A percentile compares a stretch with the other conserved stretches of the same genome.
phyloP scores from a whole-genome alignment of 1,140 invertebrate species.

The Chionoecetes opilio region DNA sequence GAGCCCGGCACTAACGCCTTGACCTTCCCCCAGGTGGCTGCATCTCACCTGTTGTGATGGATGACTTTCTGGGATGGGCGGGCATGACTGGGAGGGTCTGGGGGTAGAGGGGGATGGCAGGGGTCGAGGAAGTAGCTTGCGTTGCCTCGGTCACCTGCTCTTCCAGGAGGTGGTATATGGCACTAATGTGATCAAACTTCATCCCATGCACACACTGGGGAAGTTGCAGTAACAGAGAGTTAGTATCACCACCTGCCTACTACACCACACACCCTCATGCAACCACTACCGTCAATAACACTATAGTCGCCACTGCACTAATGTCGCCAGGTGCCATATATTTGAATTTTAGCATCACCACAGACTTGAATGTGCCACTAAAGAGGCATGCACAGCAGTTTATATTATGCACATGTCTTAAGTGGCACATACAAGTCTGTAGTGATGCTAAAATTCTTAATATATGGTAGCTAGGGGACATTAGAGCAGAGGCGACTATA shows the following conservation, averaged over 20 bases:
- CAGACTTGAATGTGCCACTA: no score
- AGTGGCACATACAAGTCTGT: no score
- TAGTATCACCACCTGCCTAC: constrained; percentile 79
- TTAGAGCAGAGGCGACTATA: no score
- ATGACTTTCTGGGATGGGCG: constrained; percentile 83
- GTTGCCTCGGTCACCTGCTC: constrained; percentile 84
- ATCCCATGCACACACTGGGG: constrained; percentile 91
- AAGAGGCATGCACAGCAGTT: no score
- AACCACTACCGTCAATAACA: no score
- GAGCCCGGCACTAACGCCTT: background rate
- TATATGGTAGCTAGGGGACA: no score
- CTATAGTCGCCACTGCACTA: no score
- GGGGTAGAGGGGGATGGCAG: constrained; percentile 79
- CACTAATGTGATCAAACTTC: constrained; percentile 97
- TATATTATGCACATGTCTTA: no score
- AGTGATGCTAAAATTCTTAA: no score
- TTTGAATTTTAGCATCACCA: no score
- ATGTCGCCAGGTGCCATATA: no score
- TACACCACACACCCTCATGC: background rate
- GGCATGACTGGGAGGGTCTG: constrained; percentile 84
- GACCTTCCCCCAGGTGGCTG: background rate
- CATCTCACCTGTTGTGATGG: constrained; percentile 75
- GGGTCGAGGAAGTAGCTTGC: constrained; percentile 64
- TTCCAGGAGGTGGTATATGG: constrained; percentile 96
- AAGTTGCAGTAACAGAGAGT: constrained; percentile 81